Evolutionary conservation across 2,797 vertebrate genomes (phyloP).

Genomic region (Agapornis canus): DNA sequence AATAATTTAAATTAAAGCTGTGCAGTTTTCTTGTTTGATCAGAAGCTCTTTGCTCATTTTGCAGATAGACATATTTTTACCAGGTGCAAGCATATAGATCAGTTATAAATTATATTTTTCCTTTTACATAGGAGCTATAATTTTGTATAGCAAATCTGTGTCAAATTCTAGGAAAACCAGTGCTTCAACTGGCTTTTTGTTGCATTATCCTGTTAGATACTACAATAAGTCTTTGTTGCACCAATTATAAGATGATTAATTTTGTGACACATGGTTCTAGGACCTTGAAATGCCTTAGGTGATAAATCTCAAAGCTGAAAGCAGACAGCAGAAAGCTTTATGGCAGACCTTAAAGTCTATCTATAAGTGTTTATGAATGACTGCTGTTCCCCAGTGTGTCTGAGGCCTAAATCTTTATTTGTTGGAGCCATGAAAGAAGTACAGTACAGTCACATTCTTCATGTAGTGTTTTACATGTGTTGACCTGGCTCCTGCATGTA

Average conservation of each 20-base stretch:
- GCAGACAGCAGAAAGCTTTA: background rate
- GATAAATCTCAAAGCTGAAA: slow-evolving; percentile 8
- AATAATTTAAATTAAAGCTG: background rate
- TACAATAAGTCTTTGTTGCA: background rate
- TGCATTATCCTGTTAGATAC: background rate
- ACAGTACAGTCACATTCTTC: background rate
- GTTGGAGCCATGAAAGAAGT: background rate
- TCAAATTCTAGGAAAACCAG: background rate
- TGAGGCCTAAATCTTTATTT: background rate
- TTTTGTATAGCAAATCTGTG: background rate
- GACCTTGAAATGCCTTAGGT: background rate
- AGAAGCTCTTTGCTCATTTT: background rate
- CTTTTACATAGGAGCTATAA: background rate
- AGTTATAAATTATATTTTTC: background rate
- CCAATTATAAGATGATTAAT: background rate
- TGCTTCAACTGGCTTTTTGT: background rate
- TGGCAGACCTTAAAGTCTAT: background rate
- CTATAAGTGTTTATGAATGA: background rate
- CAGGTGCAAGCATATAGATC: background rate
- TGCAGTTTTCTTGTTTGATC: background rate
- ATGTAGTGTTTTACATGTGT: background rate
- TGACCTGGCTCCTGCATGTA: background rate
- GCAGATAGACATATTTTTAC: background rate
- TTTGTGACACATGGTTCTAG: background rate
- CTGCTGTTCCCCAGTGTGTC: background rate